Base-by-base conservation (phyloP, 2,113 vertebrate genomes). In the Pterocles gutturalis region DNA sequence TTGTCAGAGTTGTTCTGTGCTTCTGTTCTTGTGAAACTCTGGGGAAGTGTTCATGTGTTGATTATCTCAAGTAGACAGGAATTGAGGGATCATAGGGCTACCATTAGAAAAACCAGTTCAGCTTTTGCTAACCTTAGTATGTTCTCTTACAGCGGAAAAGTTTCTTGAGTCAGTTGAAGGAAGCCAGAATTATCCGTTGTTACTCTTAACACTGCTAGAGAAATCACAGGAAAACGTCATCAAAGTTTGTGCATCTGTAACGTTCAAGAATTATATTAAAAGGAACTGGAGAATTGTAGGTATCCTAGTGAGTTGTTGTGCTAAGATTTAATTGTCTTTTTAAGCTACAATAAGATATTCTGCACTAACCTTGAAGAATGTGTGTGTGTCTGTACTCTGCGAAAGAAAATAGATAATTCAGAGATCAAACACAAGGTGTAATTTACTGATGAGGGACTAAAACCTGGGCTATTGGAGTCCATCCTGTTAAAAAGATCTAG, bases 201-300 rank as follows among this genome's bases (percentile, higher is more conserved):
- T 99, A 69, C 98, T 99, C 15, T 98, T 99, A 91, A 99, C 99
- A 0, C 96, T 99, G 75, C 95, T 99, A 94, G 99, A 99, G 95
- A 99, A 99, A 91, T 99, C 99, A 49, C 99, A 99, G 93, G 99
- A 99, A 93, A 99, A 98, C 45, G 99, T 99, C 92, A 99, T 99
- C 87, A 99, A 99, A 94, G 99, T 99, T 38, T 99, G 99, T 96
- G 98, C 99, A 36, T 99, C 99, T 75, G 99, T 99, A 73, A 99
- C 99, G 0, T 99, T 99, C 98, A 99, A 99, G 98, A 99, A 99
- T 89, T 99, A 99, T 90, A 99, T 99, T 95, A 99, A 99, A 97
- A 99, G 99, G 97, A 99, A 99, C 97, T 99, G 99, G 99, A 99
- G 99, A 97, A 98, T 99, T 98, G 99, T 99, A 98, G 98, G 99